These are phyloP conservation scores for Xenopus petersii DNA, from an alignment of 2,797 vertebrate genomes.

Conservation along the genomic window DNA sequence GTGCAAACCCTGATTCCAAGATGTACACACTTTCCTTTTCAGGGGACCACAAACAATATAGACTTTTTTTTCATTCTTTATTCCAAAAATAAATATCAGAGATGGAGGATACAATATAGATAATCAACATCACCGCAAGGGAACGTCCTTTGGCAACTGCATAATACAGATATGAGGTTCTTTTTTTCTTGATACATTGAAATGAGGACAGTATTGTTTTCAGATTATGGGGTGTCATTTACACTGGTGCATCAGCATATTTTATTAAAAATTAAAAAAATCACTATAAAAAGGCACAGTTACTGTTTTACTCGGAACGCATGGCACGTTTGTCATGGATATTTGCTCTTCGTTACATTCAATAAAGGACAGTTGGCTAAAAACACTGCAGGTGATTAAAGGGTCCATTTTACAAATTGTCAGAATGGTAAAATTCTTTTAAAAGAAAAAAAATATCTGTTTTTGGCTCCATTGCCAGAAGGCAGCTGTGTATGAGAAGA, in stretches of 20 bases:
- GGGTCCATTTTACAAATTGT: constrained; percentile 47
- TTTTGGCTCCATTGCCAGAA: constrained; percentile 31
- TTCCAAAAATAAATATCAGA: constrained; percentile 79
- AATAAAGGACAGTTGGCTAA: constrained; percentile 44
- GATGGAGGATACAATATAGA: constrained; percentile 63
- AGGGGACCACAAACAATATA: too few relatives aligned
- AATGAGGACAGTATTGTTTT: too few relatives aligned
- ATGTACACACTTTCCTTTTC: too few relatives aligned
- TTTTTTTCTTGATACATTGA: too few relatives aligned
- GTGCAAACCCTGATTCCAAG: too few relatives aligned
- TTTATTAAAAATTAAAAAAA: too few relatives aligned
- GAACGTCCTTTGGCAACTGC: constrained; percentile 67
- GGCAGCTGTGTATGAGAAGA: constrained; percentile 38
- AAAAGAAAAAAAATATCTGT: constrained; percentile 14
- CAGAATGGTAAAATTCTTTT: constrained; percentile 20
- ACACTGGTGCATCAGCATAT: too few relatives aligned
- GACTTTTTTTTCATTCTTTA: constrained; percentile 61
- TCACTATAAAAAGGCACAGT: constrained; percentile 66
- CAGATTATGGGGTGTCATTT: too few relatives aligned
- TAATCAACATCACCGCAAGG: constrained; percentile 66
- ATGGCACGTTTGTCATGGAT: constrained; percentile 54
- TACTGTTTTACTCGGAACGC: constrained; percentile 59
- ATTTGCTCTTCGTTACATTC: too few relatives aligned
- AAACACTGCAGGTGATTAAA: constrained; percentile 8
- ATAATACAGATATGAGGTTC: constrained; percentile 33